Percentiles rank a stretch among this genome's conserved stretches.
Conservation (phyloP, 2,888 invertebrate species). For the Graphium colonna region DNA sequence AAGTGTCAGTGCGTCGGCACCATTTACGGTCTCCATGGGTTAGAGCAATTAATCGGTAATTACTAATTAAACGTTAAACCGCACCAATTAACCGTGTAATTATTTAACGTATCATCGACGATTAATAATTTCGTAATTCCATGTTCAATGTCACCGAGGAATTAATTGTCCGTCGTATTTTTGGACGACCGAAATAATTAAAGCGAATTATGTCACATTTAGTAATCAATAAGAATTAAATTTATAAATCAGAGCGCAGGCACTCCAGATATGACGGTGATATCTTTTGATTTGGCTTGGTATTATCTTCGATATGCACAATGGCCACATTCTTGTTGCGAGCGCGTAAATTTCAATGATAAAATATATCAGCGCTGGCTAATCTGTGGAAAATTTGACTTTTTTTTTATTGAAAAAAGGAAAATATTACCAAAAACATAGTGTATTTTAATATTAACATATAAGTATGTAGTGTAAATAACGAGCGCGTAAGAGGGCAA, state of each 20-base stretch:
- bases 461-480: too few relatives aligned
- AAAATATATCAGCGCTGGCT: slow-evolving; percentile 6
- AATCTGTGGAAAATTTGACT: background rate
- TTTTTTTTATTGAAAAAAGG: too few relatives aligned
- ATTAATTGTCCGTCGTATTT: background rate
- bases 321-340: slow-evolving; percentile 11
- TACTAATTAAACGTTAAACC: slow-evolving; percentile 7
- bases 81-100: slow-evolving; percentile 12
- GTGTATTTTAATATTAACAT: too few relatives aligned
- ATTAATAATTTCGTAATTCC: background rate
- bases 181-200: too few relatives aligned
- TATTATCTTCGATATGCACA: slow-evolving; percentile 17
- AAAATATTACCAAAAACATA: too few relatives aligned
- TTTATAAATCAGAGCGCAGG: slow-evolving; percentile 16
- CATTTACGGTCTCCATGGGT: slow-evolving; percentile 8
- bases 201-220: background rate
- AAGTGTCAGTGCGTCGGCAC: background rate
- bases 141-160: background rate
- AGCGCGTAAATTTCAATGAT: background rate
- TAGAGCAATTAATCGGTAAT: slow-evolving; percentile 10
- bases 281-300: slow-evolving; percentile 19
- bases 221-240: slow-evolving; percentile 10
- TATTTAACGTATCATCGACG: slow-evolving; percentile 2
- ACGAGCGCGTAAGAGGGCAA: too few relatives aligned
- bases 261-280: slow-evolving; percentile 15